Evolutionary conservation across 2,888 invertebrate species (phyloP).

Genomic region (Blomia tropicalis): DNA sequence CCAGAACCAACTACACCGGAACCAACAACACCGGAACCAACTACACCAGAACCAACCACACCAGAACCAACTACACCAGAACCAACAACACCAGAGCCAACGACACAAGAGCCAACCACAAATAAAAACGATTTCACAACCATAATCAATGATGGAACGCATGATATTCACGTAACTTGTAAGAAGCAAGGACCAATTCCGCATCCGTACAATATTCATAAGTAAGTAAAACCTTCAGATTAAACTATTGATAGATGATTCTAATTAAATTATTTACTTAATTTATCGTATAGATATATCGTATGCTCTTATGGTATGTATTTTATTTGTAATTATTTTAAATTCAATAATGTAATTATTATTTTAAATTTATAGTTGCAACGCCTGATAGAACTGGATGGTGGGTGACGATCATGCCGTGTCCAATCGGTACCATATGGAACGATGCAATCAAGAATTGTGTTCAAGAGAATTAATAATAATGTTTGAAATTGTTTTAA

Average conservation of each 20-base stretch:
- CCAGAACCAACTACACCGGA: background rate
- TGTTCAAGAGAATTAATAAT: background rate
- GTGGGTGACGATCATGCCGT: constrained; percentile 3
- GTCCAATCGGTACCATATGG: constrained; percentile 1
- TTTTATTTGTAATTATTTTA: too few relatives aligned
- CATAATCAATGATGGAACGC: background rate
- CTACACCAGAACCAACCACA: background rate
- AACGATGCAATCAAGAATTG: background rate
- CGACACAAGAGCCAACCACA: background rate
- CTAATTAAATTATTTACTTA: too few relatives aligned
- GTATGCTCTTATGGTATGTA: background rate
- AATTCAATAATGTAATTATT: too few relatives aligned
- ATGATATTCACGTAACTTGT: background rate
- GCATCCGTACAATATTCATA: background rate
- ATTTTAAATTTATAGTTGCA: too few relatives aligned
- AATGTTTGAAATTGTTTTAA: background rate
- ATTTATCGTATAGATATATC: too few relatives aligned
- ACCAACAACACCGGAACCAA: background rate
- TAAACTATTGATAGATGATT: too few relatives aligned
- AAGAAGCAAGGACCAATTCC: background rate
- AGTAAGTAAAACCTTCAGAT: background rate
- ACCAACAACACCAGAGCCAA: background rate
- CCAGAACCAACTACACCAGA: background rate
- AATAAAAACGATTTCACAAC: background rate
- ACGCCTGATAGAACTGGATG: background rate